A percentile compares a stretch with the other conserved stretches of the same genome.
Evolutionary conservation across 2,797 vertebrate genomes (phyloP).

Genomic region (Rhynchonycteris naso): DNA sequence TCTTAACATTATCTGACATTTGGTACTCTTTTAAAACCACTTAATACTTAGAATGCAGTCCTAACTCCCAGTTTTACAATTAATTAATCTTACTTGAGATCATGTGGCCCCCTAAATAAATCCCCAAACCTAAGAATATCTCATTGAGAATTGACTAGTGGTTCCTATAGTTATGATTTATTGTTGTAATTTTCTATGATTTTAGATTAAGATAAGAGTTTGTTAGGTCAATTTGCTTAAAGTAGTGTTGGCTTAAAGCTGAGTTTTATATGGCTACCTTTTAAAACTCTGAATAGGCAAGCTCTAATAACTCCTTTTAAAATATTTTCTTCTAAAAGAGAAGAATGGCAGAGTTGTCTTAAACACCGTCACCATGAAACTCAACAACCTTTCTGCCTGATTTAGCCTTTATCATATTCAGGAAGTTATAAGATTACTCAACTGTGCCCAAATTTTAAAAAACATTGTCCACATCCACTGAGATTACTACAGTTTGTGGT

Average conservation of each 20-base stretch:
- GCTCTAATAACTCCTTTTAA: slow-evolving; percentile 16
- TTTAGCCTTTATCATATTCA: slow-evolving; percentile 18
- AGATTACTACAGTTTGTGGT: not conserved
- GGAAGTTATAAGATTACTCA: slow-evolving; percentile 29
- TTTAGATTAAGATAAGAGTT: not conserved
- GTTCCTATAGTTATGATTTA: not conserved
- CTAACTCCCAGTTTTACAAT: not conserved
- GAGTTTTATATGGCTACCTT: not conserved
- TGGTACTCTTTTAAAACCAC: slow-evolving; percentile 13
- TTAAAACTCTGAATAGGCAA: not conserved
- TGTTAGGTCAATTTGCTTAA: not conserved
- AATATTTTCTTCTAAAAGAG: not conserved
- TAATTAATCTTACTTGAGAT: slow-evolving; percentile 1
- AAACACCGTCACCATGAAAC: slow-evolving; percentile 1
- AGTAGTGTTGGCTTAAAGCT: not conserved
- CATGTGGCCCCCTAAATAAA: not conserved
- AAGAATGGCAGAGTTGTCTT: not conserved
- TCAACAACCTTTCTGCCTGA: slow-evolving; percentile 5
- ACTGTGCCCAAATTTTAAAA: slow-evolving; percentile 20
- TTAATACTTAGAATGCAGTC: not conserved
- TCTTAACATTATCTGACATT: not conserved
- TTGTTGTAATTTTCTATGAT: not conserved
- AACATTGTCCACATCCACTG: not conserved
- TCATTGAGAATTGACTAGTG: not conserved
- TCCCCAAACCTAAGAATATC: not conserved